Evolutionary conservation across 2,888 invertebrate species (phyloP), one percentile per base, ranked within the genome.

Genomic region (Corythucha ciliata): DNA sequence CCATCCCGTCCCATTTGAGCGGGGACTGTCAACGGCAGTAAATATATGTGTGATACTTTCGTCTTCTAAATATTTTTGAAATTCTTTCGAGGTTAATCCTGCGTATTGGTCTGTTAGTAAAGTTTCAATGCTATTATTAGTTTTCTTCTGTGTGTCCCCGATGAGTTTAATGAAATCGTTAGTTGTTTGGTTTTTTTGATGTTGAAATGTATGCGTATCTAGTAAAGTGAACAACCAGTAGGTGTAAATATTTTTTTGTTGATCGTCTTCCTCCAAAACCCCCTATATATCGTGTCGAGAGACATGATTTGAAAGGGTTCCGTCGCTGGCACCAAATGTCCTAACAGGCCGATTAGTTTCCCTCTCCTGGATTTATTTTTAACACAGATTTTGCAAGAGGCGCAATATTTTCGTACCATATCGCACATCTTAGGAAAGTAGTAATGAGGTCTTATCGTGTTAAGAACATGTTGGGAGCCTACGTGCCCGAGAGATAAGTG

Each of bases 211-310:
- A 59, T 10, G 59, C 61, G 29, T 60, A 63, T 44, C 61, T 55
- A 14, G 63, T 61, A 36, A n/a, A 61, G 37, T 62, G 60, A 34
- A 63, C 61, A 20, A 59, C 56, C 18, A 58, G 20, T 26, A 63
- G 39, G 53, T 64, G 64, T 21, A 64, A 21, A 39, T 63, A 63
- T 58, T 42, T 63, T 57, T 63, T 64, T 54, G 61, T 59, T 6
- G 61, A 61, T 33, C 59, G 45, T 21, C 55, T 47, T 4, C 61
- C 60, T 18, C 60, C 60, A 53, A 64, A 59, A 7, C 63, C 63
- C 21, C 62, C 63, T 16, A 64, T n/a, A n/a, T n/a, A n/a, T 63
- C 4, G 63, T 63, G 44, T 64, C 63, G 6, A 64, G 50, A 6
- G 63, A 61, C 3, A 62, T 44, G 48, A 64, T 63, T 56, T 64